Base-by-base conservation (phyloP, 2,797 vertebrate genomes). In the Sphenodon punctatus region DNA sequence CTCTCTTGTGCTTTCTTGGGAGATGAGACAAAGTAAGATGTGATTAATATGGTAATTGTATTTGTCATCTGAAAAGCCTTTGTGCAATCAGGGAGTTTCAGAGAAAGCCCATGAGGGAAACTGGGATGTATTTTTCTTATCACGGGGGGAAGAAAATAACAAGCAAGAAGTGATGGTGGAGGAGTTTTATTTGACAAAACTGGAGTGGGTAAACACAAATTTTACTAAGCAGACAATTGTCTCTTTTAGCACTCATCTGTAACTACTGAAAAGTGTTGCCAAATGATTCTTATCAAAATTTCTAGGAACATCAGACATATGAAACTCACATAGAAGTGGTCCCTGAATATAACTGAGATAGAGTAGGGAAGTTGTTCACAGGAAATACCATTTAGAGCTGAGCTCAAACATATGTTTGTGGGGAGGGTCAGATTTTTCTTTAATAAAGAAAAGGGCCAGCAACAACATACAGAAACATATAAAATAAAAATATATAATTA, bases 41-140 rank as follows among this genome's bases (percentile, higher is more conserved):
- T 70, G 46, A 85, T 87, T 91, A 90, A 88, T 88, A 85, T 15
- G 25, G 46, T 84, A 90, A 90, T 76, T 48, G 34, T n/a, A 75
- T 77, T 86, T 88, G 60, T 65, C 20, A 87, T 85, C 59, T 75
- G 69, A 78, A 69, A 82, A 77, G 19, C 6, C 2, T 80, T 82
- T 32, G 67, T 53, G 64, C 85, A 20, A 17, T 55, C 30, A 20
- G 17, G 30, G 53, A 19, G 55, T 65, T 89, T 82, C 78, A 80
- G n/a, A n/a, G n/a, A n/a, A n/a, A n/a, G n/a, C n/a, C n/a, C 69
- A n/a, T n/a, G 72, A 84, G 41, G 11, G 38, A 90, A 45, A 2
- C 32, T 9, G 77, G 30, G 55, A 79, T 23, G 45, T n/a, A 23
- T 84, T 74, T 84, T 84, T 49, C 10, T 69, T 1, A 45, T 66